phyloP scores from a whole-genome alignment of 2,797 vertebrate genomes.

The Brachyalestes nurse region DNA sequence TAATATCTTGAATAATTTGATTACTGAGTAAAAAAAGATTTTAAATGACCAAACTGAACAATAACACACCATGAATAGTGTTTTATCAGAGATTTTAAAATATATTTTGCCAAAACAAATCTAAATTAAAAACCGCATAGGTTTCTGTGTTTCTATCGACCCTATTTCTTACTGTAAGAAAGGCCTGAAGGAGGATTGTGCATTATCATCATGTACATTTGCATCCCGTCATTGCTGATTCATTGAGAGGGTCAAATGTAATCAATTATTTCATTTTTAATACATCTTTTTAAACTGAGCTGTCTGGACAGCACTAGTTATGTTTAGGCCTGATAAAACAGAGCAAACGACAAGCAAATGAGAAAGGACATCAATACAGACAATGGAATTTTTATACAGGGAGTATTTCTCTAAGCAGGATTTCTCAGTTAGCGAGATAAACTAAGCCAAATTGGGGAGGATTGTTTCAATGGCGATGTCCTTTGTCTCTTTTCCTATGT shows the following conservation, averaged over 20 bases:
- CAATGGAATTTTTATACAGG: constrained; percentile 42
- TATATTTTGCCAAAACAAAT: too few species aligned
- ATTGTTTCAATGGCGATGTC: too few species aligned
- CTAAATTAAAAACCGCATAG: not conserved
- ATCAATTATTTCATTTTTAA: not conserved
- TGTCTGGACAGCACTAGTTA: not conserved
- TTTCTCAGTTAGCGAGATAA: too few species aligned
- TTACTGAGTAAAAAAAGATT: not conserved
- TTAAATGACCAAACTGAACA: not conserved
- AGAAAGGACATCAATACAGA: constrained; percentile 27
- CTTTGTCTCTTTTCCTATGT: too few species aligned
- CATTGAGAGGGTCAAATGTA: not conserved
- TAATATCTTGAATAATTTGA: not conserved
- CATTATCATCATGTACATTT: not conserved
- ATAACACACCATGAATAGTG: not conserved
- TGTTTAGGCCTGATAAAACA: constrained; percentile 11
- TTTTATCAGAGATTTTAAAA: not conserved
- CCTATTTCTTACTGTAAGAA: not conserved
- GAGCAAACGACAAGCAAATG: constrained; percentile 27
- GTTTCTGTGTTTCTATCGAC: not conserved
- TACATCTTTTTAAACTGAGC: not conserved
- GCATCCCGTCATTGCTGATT: not conserved
- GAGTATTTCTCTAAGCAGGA: too few species aligned
- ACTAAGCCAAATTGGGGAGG: too few species aligned
- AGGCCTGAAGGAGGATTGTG: not conserved